Evolutionary conservation across 2,797 vertebrate species (phyloP).

Genomic region (Diceros bicornis): DNA sequence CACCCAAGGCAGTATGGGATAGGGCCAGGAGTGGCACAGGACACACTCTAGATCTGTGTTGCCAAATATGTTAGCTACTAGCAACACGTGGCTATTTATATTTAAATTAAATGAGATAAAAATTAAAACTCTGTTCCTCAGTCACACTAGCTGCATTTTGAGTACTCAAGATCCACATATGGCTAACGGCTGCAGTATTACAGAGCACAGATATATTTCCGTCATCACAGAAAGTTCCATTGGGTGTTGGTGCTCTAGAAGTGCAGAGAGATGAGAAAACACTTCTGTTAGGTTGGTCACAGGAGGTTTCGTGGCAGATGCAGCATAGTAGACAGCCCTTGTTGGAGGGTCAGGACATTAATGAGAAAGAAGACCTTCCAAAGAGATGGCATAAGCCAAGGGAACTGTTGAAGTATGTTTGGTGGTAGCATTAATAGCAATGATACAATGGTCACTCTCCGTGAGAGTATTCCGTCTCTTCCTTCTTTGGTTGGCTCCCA

Average conservation of each 20-base stretch:
- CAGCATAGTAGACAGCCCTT: neutral
- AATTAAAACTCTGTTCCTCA: neutral
- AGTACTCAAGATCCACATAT: rapidly evolving
- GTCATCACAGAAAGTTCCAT: neutral
- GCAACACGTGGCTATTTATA: too few species aligned
- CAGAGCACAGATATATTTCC: neutral
- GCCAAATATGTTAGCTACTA: neutral
- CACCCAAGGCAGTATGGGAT: neutral
- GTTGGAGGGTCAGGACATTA: neutral
- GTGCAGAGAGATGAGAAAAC: neutral
- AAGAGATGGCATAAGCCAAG: neutral
- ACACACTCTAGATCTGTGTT: neutral
- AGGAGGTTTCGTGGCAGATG: neutral
- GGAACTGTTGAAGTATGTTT: neutral
- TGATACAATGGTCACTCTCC: neutral
- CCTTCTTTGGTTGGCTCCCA: neutral
- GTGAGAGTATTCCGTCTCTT: neutral
- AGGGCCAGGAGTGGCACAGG: neutral
- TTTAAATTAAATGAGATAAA: neutral
- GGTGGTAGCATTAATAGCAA: neutral
- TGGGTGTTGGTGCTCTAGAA: neutral
- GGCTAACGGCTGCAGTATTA: neutral
- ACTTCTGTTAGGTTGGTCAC: neutral
- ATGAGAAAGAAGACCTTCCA: neutral
- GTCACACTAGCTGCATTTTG: neutral